Percentiles rank a stretch among this genome's conserved stretches.
phyloP scores from a whole-genome alignment of 2,797 vertebrate species.

The Notoglanidium macrostoma region DNA sequence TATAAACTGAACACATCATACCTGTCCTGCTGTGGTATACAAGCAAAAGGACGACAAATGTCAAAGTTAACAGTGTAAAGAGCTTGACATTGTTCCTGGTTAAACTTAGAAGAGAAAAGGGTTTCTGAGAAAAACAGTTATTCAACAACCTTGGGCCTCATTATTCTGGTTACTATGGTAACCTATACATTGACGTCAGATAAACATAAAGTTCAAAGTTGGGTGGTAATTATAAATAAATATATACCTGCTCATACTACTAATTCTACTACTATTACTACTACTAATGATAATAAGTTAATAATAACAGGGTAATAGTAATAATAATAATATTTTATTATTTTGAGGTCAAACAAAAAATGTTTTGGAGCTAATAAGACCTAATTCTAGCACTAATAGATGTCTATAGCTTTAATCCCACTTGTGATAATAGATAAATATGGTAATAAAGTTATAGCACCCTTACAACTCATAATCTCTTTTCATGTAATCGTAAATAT shows the following conservation, averaged over 20 bases:
- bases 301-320: neutral
- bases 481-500: no score
- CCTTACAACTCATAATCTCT: no score
- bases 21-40: neutral
- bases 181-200: neutral
- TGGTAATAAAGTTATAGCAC: no score
- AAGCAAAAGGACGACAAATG: neutral
- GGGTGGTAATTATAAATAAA: neutral
- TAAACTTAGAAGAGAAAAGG: neutral
- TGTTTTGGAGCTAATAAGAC: no score
- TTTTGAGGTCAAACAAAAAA: no score
- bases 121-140: neutral
- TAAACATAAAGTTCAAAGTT: neutral
- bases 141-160: neutral
- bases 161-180: neutral
- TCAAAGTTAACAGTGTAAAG: neutral
- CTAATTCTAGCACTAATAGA: no score
- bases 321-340: neutral
- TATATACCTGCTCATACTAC: neutral
- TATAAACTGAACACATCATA: no score
- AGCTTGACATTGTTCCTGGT: neutral
- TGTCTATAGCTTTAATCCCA: no score
- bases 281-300: neutral
- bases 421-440: neutral
- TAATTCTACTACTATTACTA: neutral